Percentiles rank a stretch among this genome's conserved stretches.
phyloP scores from a whole-genome alignment of 2,888 invertebrate species.

The Drosophila testacea region DNA sequence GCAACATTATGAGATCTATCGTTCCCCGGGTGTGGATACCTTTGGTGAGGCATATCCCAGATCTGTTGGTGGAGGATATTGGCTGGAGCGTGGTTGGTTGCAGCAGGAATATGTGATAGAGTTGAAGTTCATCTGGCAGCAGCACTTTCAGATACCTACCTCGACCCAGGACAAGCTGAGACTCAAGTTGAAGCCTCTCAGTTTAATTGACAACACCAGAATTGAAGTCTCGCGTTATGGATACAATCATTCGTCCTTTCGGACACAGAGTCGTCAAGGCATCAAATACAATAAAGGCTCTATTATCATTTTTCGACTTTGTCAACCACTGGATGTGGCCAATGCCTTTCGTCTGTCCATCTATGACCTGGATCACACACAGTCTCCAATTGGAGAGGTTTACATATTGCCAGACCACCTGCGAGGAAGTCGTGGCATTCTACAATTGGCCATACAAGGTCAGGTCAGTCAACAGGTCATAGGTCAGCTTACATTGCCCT shows the following conservation, averaged over 20 bases:
- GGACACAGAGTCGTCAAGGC: conserved; percentile 59
- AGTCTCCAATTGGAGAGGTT: conserved; percentile 89
- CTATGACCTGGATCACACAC: conserved; percentile 30
- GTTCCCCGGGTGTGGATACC: conserved; percentile 58
- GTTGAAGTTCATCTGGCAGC: conserved; percentile 90
- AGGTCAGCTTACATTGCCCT: conserved; percentile 89
- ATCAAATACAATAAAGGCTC: conserved; percentile 60
- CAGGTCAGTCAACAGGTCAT: conserved; percentile 90
- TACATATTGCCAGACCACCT: conserved; percentile 93
- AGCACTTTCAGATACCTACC: conserved; percentile 88
- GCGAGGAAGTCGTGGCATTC: conserved; percentile 89
- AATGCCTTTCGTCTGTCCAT: conserved; percentile 69
- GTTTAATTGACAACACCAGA: conserved; percentile 54
- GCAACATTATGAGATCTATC: conserved; percentile 73
- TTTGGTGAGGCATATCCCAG: conserved; percentile 72
- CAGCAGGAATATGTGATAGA: conserved; percentile 90
- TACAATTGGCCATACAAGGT: conserved; percentile 89
- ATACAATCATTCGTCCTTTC: conserved; percentile 69
- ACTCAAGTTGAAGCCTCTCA: conserved; percentile 41
- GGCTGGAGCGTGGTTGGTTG: conserved; percentile 92
- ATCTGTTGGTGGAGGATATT: conserved; percentile 64
- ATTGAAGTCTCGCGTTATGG: conserved; percentile 73
- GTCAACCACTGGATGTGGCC: conserved; percentile 55
- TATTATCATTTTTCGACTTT: conserved; percentile 75
- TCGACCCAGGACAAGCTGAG: conserved; percentile 62